Percentiles rank a stretch among this genome's conserved stretches.
Evolutionary conservation across 2,113 vertebrate species (phyloP).

Genomic region (Mohoua ochrocephala): DNA sequence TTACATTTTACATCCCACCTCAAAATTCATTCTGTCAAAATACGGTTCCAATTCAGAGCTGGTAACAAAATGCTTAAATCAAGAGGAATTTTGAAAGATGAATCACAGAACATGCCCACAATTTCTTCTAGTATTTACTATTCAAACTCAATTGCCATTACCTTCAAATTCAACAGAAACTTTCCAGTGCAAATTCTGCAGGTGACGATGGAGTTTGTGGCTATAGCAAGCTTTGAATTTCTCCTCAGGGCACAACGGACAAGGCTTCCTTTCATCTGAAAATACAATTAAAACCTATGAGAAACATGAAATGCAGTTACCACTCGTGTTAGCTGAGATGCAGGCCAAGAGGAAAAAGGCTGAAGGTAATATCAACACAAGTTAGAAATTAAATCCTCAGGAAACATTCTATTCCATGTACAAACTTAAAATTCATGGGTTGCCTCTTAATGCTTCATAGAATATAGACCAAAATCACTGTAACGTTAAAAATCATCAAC

Average conservation of each 20-base stretch:
- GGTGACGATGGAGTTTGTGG: conserved; percentile 88
- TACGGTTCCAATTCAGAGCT: neutral
- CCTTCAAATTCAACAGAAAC: conserved; percentile 96
- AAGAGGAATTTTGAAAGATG: neutral
- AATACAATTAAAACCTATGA: neutral
- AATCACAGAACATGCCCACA: neutral
- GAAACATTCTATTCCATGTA: neutral
- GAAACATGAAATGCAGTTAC: neutral
- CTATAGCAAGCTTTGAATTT: conserved; percentile 89
- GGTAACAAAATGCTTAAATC: neutral
- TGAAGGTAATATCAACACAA: neutral
- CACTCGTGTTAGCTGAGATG: neutral
- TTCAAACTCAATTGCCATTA: conserved; percentile 17
- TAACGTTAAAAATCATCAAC: neutral
- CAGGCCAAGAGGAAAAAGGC: neutral
- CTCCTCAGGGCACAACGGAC: conserved; percentile 91
- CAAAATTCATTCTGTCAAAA: neutral
- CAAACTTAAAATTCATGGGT: neutral
- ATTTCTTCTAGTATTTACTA: neutral
- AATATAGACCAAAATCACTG: neutral
- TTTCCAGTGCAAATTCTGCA: conserved; percentile 98
- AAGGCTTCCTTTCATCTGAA: conserved; percentile 83
- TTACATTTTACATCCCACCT: neutral
- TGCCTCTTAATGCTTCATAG: neutral
- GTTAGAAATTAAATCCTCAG: neutral